A percentile compares a stretch with the other conserved stretches of the same genome.
phyloP scores from a whole-genome alignment of 2,797 vertebrate genomes.

The Cottoperca gobio region DNA sequence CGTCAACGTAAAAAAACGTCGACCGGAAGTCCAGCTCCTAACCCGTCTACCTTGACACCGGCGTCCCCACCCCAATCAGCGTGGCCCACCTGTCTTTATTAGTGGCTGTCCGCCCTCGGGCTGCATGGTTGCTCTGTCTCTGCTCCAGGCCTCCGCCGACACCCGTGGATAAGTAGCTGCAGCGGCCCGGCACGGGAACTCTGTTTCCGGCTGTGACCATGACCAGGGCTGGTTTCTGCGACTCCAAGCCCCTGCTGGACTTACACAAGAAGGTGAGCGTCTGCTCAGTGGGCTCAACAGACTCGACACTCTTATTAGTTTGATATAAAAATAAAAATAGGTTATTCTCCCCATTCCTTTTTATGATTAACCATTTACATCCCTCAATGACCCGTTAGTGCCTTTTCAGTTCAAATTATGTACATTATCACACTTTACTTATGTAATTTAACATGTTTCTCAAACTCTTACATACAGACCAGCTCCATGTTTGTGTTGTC shows the following conservation, averaged over 20 bases:
- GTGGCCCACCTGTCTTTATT: slow-evolving; percentile 65
- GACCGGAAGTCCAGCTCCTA: slow-evolving; percentile 45
- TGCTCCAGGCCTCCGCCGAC: slow-evolving; percentile 26
- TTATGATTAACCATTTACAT: background rate
- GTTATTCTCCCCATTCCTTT: background rate
- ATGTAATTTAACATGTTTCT: background rate
- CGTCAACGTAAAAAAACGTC: background rate
- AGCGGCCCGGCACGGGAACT: slow-evolving; percentile 61
- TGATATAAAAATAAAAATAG: no score
- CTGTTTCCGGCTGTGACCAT: slow-evolving; percentile 72
- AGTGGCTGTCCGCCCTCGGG: slow-evolving; percentile 3
- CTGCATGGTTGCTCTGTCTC: slow-evolving; percentile 1
- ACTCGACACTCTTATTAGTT: no score
- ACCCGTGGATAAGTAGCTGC: slow-evolving; percentile 82
- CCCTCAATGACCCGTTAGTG: no score
- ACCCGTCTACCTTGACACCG: slow-evolving; percentile 6
- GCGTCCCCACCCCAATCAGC: slow-evolving; percentile 65
- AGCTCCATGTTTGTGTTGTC: background rate
- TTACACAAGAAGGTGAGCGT: slow-evolving; percentile 81
- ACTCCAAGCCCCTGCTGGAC: slow-evolving; percentile 85
- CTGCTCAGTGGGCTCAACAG: background rate
- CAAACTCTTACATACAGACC: background rate
- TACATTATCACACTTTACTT: background rate
- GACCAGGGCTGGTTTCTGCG: slow-evolving; percentile 85
- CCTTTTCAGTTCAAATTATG: no score